Percentiles rank a stretch among this genome's conserved stretches.
Conservation (phyloP, 2,888 invertebrate genomes). For the Lasioglossum calceatum region DNA sequence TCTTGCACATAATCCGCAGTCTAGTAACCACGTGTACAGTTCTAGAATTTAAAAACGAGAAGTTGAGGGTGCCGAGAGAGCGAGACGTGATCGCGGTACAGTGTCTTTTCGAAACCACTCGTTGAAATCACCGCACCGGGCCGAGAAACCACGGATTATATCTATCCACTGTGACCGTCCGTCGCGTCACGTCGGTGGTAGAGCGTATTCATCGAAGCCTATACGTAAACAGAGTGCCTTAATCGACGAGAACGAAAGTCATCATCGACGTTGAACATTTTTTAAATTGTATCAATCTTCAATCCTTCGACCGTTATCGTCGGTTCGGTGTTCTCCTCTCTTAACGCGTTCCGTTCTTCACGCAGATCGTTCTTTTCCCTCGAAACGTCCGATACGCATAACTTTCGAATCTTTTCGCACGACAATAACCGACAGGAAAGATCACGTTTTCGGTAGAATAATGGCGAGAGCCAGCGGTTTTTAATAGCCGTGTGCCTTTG, state of each 20-base stretch:
- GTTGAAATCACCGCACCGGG: neutral
- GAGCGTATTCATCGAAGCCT: neutral
- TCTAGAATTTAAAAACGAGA: neutral
- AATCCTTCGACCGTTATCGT: slow-evolving; percentile 11
- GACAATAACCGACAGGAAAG: slow-evolving; percentile 46
- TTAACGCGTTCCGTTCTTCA: neutral
- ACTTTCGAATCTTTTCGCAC: slow-evolving; percentile 45
- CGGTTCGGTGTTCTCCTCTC: neutral
- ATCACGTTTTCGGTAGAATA: slow-evolving; percentile 17
- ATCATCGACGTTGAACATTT: neutral
- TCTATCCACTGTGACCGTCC: neutral
- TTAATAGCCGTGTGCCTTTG: slow-evolving; percentile 72
- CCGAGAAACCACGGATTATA: neutral
- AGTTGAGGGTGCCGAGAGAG: neutral
- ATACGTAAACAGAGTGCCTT: slow-evolving; percentile 12
- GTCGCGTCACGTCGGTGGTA: neutral
- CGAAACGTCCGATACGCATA: slow-evolving; percentile 7
- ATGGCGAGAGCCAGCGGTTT: slow-evolving; percentile 23
- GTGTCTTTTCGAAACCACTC: slow-evolving; percentile 23
- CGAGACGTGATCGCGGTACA: slow-evolving; percentile 3
- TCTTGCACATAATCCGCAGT: too few species aligned
- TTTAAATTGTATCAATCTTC: slow-evolving; percentile 1
- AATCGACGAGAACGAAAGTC: neutral
- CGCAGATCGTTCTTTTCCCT: neutral
- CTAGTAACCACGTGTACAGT: neutral